These are phyloP conservation scores for Eurystomus glaucurus DNA, from an alignment of 2,797 vertebrate genomes.

Conservation along the genomic window DNA sequence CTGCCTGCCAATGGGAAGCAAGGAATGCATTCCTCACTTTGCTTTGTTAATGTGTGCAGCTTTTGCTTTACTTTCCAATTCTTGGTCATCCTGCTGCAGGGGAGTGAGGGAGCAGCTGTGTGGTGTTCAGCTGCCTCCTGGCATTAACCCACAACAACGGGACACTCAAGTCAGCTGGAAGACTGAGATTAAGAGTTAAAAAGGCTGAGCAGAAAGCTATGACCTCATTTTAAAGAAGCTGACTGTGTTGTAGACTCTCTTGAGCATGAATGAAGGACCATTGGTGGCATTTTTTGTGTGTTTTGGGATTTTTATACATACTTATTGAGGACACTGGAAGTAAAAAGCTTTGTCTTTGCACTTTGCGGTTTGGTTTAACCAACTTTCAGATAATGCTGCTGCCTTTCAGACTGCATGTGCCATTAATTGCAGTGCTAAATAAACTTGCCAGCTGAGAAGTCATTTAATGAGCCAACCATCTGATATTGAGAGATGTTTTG, in stretches of 20 bases:
- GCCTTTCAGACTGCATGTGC: accelerated
- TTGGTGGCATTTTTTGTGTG: background rate
- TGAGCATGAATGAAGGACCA: background rate
- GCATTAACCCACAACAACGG: background rate
- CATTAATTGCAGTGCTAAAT: background rate
- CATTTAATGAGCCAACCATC: background rate
- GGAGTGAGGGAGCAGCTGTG: background rate
- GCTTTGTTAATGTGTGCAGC: accelerated
- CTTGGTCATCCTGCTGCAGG: background rate
- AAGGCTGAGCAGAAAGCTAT: background rate
- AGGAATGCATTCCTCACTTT: background rate
- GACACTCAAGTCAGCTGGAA: background rate
- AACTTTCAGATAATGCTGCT: background rate
- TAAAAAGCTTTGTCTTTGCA: background rate
- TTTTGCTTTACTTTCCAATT: background rate
- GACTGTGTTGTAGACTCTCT: too few relatives aligned
- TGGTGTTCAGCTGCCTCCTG: background rate
- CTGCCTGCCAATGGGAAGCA: background rate
- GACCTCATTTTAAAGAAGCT: background rate
- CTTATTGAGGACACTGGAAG: background rate
- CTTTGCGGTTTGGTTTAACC: background rate
- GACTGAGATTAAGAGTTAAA: background rate
- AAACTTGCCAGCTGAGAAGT: background rate
- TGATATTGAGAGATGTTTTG: background rate
- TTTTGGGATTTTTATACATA: accelerated